Evolutionary conservation across 2,113 vertebrate genomes (phyloP), one percentile per base, ranked within the genome.

Genomic region (Leuciscus idus): DNA sequence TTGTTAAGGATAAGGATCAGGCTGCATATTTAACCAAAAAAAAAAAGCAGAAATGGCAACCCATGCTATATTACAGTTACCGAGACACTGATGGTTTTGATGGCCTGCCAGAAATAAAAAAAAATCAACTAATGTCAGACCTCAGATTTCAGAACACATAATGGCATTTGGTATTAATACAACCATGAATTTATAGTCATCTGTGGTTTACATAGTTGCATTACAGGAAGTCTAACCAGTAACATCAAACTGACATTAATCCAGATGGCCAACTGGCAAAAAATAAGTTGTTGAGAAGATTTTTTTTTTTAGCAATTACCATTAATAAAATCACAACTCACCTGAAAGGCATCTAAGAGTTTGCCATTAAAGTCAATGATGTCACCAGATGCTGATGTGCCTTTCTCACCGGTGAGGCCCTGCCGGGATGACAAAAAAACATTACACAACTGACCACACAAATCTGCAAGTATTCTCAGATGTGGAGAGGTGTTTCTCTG

Each of bases 281-380:
- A 52, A 39, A 72, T 43, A 57, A 21, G 74, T 26, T 26, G 39
- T 26, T 74, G 26, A 28, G 74, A 77, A 21, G 36, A 4, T 39
- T 52, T 15, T 50, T 13, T 72, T 76, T 80, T 23, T 30, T 23
- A 30, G 26, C 9, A 33, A 50, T 50, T 21, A 43, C 6, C 11
- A 59, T n/a, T 12, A 8, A 46, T 64, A 61, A 23, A 70, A 50
- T 21, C 80, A 52, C 26, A 23, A 62, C 89, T 93, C 76, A 98
- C 98, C 96, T 97, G 96, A 72, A 98, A 95, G 0, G 97, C 97
- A 13, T 98, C 96, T 85, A 97, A 92, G 88, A 99, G 96, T 77
- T 96, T 95, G 84, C 97, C 97, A 0, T 97, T 97, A 0, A 97
- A 98, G 93, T 98, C 97, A 0, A 98, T 96, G 82, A 97, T 94